Base-by-base conservation (phyloP, 2,888 invertebrate genomes). In the Zele albiditarsus region DNA sequence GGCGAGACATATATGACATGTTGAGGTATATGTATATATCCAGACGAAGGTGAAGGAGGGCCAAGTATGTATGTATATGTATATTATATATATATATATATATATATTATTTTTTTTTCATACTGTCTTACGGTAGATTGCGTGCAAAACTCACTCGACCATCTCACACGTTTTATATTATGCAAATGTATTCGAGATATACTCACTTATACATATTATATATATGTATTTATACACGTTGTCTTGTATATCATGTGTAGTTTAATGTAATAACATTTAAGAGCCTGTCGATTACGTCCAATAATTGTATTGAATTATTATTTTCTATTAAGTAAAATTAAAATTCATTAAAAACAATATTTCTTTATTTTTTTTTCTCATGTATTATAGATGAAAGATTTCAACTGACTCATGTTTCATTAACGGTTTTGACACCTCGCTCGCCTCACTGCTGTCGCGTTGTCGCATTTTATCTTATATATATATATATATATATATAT, bases 161-260 rank as follows among this genome's bases (percentile, higher is more conserved):
- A 73, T 71, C 70, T 78, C 74, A 75, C 73, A 75, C 73, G 77
- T 80, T 82, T 82, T 81, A 78, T 80, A 78, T 83, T 81, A 83
- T 81, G 82, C 78, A 82, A 84, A 83, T 82, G 75, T 69, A 60
- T 67, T 63, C 70, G 60, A n/a, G 71, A 75, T 58, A 71, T 31
- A 68, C 60, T 74, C 74, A 53, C 53, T 53, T 53, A 46, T 46
- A 28, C 16, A 63, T 38, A 38, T 38, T 65, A 49, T 68, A 70
- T 31, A 57, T 20, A 8, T 31, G 46, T 33, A n/a, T 46, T 23
- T 27, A 53, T 53, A 60, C 25, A 27, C 60, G 60, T 60, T 60
- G 60, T 60, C 60, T 27, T 60, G 60, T 60, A 60, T 10, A 60
- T 60, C 60, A 60, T 60, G 60, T 27, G 28, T 28, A 60, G 27